A percentile compares a stretch with the other conserved stretches of the same genome.
These are phyloP conservation scores for Lordiphosa stackelbergi DNA, from an alignment of 1,140 invertebrate genomes.

Conservation along the genomic window DNA sequence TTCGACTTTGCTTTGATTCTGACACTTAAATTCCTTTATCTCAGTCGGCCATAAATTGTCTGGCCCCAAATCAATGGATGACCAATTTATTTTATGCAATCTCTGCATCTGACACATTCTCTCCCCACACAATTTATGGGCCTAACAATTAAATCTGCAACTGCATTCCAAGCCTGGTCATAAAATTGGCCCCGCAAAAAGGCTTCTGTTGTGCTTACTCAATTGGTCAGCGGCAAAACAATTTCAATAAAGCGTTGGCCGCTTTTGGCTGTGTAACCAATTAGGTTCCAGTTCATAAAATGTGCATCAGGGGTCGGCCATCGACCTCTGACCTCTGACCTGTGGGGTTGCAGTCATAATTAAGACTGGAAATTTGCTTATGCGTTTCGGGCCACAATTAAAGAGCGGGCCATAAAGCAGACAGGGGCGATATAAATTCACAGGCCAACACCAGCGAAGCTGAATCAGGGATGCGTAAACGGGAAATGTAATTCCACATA, in stretches of 20 bases:
- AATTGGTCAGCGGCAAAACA: slow-evolving; percentile 69
- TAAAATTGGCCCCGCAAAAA: slow-evolving; percentile 43
- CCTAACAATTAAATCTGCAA: slow-evolving; percentile 50
- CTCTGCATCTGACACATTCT: slow-evolving; percentile 42
- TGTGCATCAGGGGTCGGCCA: slow-evolving; percentile 48
- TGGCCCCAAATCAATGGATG: slow-evolving; percentile 54
- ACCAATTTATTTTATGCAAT: slow-evolving; percentile 61
- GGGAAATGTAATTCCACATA: slow-evolving; percentile 68
- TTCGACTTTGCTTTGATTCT: slow-evolving; percentile 21
- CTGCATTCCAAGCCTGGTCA: slow-evolving; percentile 35
- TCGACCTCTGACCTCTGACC: slow-evolving; percentile 53
- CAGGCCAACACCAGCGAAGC: slow-evolving; percentile 61
- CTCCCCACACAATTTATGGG: slow-evolving; percentile 52
- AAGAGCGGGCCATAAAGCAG: slow-evolving; percentile 37
- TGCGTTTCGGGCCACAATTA: slow-evolving; percentile 42
- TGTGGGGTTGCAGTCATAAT: slow-evolving; percentile 32
- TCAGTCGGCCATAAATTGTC: slow-evolving; percentile 41
- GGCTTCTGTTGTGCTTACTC: slow-evolving; percentile 46
- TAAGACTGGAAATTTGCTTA: slow-evolving; percentile 28
- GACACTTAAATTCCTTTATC: slow-evolving; percentile 42
- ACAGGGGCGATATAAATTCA: slow-evolving; percentile 46
- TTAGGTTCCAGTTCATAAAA: slow-evolving; percentile 71
- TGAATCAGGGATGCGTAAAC: slow-evolving; percentile 25
- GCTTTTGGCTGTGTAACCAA: slow-evolving; percentile 34
- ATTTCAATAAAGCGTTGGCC: slow-evolving; percentile 42